Conservation (phyloP, 2,888 invertebrate species). For the Galeopsomyia nigrocyanea region DNA sequence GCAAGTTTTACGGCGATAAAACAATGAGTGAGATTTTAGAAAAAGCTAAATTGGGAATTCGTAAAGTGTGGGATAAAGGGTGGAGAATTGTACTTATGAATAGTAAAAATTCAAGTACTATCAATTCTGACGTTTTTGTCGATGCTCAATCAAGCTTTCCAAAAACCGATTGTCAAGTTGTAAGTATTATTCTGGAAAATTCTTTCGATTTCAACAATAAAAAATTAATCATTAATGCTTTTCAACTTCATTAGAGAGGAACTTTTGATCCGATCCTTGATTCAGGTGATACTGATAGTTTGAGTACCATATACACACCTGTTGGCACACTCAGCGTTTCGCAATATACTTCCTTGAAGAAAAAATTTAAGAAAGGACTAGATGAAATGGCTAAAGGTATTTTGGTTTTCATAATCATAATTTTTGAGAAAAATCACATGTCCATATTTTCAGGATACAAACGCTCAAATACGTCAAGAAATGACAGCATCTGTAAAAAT, state of each 20-base stretch:
- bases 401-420: not conserved
- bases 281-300: too few relatives aligned
- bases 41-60: slow-evolving; percentile 2
- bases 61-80: not conserved
- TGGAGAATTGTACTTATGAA: slow-evolving; percentile 9
- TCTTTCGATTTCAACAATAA: too few relatives aligned
- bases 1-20: slow-evolving; percentile 8
- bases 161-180: not conserved
- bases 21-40: slow-evolving; percentile 12
- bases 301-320: too few relatives aligned
- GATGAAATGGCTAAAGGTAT: slow-evolving; percentile 10
- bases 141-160: too few relatives aligned
- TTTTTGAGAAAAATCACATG: not conserved
- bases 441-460: slow-evolving; percentile 13
- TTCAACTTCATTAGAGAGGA: too few relatives aligned
- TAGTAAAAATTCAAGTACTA: not conserved
- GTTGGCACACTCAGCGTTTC: too few relatives aligned
- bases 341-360: not conserved
- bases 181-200: too few relatives aligned
- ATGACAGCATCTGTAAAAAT: not conserved
- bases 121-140: not conserved
- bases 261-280: too few relatives aligned
- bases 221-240: too few relatives aligned
- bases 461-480: not conserved
- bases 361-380: not conserved